Conservation (phyloP, 2,113 vertebrate species). For the Micronycteris hirsuta region DNA sequence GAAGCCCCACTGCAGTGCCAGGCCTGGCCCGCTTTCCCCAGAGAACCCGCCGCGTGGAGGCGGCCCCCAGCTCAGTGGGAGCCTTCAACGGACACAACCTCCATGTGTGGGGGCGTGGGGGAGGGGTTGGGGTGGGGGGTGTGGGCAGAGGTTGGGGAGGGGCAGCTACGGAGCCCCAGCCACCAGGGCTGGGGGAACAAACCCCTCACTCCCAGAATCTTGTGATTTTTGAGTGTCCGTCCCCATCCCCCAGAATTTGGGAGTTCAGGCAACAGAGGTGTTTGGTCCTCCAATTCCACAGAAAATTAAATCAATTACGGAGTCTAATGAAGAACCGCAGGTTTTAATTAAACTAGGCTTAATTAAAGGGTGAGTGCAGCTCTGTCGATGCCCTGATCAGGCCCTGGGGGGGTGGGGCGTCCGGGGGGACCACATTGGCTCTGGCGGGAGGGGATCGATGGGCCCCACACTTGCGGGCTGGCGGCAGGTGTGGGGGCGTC, state of each 20-base stretch:
- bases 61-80: not conserved
- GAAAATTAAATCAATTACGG: conserved; percentile 97
- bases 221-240: fast-evolving
- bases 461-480: fast-evolving
- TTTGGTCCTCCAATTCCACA: conserved; percentile 73
- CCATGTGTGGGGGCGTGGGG: fast-evolving
- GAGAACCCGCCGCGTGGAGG: fast-evolving
- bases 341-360: conserved; percentile 96
- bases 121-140: fast-evolving
- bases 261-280: not conserved
- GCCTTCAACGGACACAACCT: not conserved
- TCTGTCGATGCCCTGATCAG: conserved; percentile 80
- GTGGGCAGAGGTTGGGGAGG: fast-evolving
- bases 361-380: conserved; percentile 85
- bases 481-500: not conserved
- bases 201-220: fast-evolving
- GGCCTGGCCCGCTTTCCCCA: too few species aligned
- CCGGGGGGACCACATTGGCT: not conserved
- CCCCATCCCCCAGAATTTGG: not conserved
- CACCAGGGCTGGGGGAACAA: fast-evolving
- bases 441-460: not conserved
- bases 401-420: conserved; percentile 76
- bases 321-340: conserved; percentile 90
- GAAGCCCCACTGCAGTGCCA: fast-evolving
- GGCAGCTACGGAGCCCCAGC: fast-evolving